phyloP scores from a whole-genome alignment of 2,797 vertebrate genomes.

The Decapterus maruadsi region DNA sequence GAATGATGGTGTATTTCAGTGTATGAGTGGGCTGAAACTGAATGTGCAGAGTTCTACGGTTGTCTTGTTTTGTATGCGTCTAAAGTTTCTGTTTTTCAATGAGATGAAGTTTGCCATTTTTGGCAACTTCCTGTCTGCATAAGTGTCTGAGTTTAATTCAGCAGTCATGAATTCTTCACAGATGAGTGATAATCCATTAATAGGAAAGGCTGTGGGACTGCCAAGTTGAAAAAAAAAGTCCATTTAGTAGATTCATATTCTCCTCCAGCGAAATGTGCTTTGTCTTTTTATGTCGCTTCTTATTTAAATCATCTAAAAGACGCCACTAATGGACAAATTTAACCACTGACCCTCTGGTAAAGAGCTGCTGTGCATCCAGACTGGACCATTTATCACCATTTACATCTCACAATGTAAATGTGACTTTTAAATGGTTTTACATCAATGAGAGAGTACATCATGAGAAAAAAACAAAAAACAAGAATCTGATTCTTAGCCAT shows the following conservation, averaged over 20 bases:
- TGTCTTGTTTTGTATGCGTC: background rate
- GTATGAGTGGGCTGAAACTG: too few species aligned
- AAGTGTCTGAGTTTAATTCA: background rate
- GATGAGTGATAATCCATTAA: background rate
- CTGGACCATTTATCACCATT: too few species aligned
- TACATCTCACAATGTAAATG: too few species aligned
- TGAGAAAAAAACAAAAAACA: too few species aligned
- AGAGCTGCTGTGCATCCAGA: background rate
- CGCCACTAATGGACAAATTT: too few species aligned
- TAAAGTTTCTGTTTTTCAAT: too few species aligned
- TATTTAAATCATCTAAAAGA: too few species aligned
- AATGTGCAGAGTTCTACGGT: background rate
- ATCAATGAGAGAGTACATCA: too few species aligned
- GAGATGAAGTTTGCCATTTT: too few species aligned
- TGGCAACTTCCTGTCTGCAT: too few species aligned
- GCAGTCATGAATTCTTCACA: background rate
- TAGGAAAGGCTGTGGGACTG: background rate
- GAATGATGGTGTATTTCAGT: background rate
- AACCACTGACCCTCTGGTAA: background rate
- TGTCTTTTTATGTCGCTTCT: background rate
- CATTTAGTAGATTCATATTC: background rate
- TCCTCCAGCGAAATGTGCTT: background rate
- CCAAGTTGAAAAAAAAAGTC: background rate
- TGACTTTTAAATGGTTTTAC: too few species aligned
- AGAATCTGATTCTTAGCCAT: too few species aligned